Base-by-base conservation (phyloP, 2,797 vertebrate genomes). In the Lagodon rhomboides region DNA sequence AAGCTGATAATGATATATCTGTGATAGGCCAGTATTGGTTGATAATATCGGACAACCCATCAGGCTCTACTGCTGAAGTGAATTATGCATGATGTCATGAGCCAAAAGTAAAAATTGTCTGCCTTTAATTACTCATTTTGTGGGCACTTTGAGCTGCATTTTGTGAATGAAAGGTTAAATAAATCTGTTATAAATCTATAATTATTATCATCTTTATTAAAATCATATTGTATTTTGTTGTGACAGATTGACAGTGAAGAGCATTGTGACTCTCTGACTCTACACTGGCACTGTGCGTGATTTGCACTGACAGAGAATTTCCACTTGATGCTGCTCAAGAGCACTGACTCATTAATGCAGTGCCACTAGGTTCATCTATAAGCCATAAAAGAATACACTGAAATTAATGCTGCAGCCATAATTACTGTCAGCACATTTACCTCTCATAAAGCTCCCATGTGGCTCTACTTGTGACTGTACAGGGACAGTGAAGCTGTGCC, bases 241-340 rank as follows among this genome's bases (percentile, higher is more conserved):
- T 43, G 38, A 38, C 38, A 38, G n/a, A 60, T 2, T 25, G 58
- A 44, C 17, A n/a, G 12, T 59, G 10, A 47, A 22, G 5, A 10
- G 10, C 5, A n/a, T n/a, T 47, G 9, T n/a, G 12, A n/a, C 1
- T 60, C 8, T 0, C 7, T 22, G 12, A n/a, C 3, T 65, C 18
- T 0, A 41, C 15, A 15, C 56, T 20, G n/a, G 10, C 47, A 47
- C 12, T 65, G 56, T 38, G 51, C 58, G 13, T 70, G 30, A 50
- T 59, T 50, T 86, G 86, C 77, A 88, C 10, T 82, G 61, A 74
- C 80, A 44, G 53, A 60, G 0, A 1, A 44, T 65, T 68, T 80
- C 91, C 90, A 93, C 91, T 83, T 82, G 91, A 75, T 87, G 86
- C 5, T 81, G 86, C 86, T 87, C 60, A 73, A 61, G 80, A 88